Evolutionary conservation across 2,888 invertebrate genomes (phyloP), one percentile per base, ranked within the genome.

Genomic region (Phaonia tiefii): DNA sequence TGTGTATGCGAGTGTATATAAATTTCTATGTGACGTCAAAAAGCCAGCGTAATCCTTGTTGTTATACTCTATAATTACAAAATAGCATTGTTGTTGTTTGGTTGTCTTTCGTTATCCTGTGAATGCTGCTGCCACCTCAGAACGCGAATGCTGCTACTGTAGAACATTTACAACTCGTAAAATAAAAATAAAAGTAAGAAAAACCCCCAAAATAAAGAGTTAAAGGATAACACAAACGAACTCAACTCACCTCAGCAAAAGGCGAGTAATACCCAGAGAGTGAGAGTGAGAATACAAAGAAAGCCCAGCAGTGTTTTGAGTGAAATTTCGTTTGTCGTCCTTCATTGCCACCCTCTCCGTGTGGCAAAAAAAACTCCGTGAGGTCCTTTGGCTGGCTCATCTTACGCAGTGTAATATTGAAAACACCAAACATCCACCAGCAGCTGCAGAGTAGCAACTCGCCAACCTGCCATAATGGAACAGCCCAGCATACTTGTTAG

Each of bases 401-500:
- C 80, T 81, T 75, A 69, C 31, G 20, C 20, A 20, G 31, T 31
- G 4, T 5, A 31, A 31, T 31, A 31, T 3, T 31, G 3, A 31
- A 8, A 4, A 17, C 20, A 49, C 2, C 49, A 8, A 46, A 20
- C 69, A 75, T 82, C 15, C 69, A 83, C 42, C 75, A 65, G 54
- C 58, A 82, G 60, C 73, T 75, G 49, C 65, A 75, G 56, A 25
- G 13, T 42, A 66, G 39, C 25, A 78, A 17, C 58, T 58, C 51
- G 56, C 20, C 65, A 42, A 63, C 26, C 69, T 44, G 49, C 71
- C 77, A 87, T 86, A 86, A 93, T 93, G 90, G 96, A 96, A 92
- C 93, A 93, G 92, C 95, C 96, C 92, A 95, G 96, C 91, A 94
- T 94, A 90, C 93, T 97, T 91, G 96, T 97, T 90, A 93, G 94